Evolutionary conservation across 2,797 vertebrate genomes (phyloP).

Genomic region (Benthosema pterotum): DNA sequence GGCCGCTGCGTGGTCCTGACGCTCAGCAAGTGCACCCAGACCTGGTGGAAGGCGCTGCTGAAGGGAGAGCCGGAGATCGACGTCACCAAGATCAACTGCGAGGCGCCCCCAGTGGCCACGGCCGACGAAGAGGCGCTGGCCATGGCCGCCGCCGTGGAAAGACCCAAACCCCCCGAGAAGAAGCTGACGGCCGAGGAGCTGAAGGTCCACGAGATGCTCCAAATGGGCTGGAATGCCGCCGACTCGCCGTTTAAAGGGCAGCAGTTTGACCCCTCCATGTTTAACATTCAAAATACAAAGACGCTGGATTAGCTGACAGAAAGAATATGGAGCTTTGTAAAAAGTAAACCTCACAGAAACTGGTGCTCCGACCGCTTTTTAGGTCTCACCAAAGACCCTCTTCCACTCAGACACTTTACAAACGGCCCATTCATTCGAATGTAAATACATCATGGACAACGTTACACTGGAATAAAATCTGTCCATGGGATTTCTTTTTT

Average conservation of each 20-base stretch:
- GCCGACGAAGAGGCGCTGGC: slow-evolving; percentile 97
- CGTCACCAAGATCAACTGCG: slow-evolving; percentile 93
- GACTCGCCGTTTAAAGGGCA: slow-evolving; percentile 96
- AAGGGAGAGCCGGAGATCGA: slow-evolving; percentile 93
- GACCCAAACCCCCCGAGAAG: slow-evolving; percentile 96
- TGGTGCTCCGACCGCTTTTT: too few species aligned
- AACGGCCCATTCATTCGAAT: too few species aligned
- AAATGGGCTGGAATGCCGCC: slow-evolving; percentile 97
- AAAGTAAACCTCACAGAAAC: too few species aligned
- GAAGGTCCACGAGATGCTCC: slow-evolving; percentile 99
- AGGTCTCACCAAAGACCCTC: too few species aligned
- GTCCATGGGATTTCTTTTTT: too few species aligned
- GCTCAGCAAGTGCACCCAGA: slow-evolving; percentile 90
- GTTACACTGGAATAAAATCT: too few species aligned
- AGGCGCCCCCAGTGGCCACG: slow-evolving; percentile 89
- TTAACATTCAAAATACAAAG: slow-evolving; percentile 84
- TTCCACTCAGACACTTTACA: too few species aligned
- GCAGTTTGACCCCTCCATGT: slow-evolving; percentile 95
- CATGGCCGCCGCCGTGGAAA: slow-evolving; percentile 90
- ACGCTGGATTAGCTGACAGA: too few species aligned
- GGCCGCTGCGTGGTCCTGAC: slow-evolving; percentile 89
- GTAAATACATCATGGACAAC: too few species aligned
- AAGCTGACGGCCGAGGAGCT: slow-evolving; percentile 85
- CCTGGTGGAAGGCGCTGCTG: slow-evolving; percentile 95
- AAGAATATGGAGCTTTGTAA: too few species aligned